Evolutionary conservation across 2,888 invertebrate species (phyloP), one percentile per base, ranked within the genome.

Genomic region (Adelognathus sp.): DNA sequence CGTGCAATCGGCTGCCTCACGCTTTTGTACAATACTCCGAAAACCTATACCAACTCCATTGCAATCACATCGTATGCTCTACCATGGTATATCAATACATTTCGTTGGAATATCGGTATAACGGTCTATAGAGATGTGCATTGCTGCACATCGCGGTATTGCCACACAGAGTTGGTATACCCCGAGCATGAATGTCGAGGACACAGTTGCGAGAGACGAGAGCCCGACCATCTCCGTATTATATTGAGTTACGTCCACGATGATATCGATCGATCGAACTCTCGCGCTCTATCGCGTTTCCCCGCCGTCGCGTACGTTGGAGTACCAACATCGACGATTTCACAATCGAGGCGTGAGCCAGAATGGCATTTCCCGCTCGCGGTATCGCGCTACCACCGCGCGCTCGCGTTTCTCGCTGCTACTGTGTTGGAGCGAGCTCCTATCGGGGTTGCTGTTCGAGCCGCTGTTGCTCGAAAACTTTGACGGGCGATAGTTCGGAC

Each of bases 211-310:
- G 31, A 39, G 33, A 50, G 27, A 31, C 60, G 52, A n/a, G 61
- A 39, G 31, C 39, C 14, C 67, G 71, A 78, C 82, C 82, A 83
- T 84, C 83, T 84, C 82, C 21, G n/a, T 80, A 86, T 85, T 83
- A 83, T 85, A 85, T 87, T 83, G 84, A 86, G 84, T 87, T 86
- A 85, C 83, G 84, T 82, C 80, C 81, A 80, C 83, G 82, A 80
- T 83, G 83, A 86, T 86, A 87, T 87, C 83, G 87, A 87, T 87
- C 84, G 83, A 81, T 64, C 64, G 73, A 77, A 31, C 71, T 66
- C 36, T 52, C 41, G 44, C 58, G 66, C 67, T 56, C 73, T 46
- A 41, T 63, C 58, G 33, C 71, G 66, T 71, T 44, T 36, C 39
- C 33, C n/a, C 39, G 46, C 44, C 14, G 52, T 39, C 9, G 14